These are phyloP conservation scores for Lasius fuliginosus DNA, from an alignment of 2,888 invertebrate genomes.

Conservation along the genomic window DNA sequence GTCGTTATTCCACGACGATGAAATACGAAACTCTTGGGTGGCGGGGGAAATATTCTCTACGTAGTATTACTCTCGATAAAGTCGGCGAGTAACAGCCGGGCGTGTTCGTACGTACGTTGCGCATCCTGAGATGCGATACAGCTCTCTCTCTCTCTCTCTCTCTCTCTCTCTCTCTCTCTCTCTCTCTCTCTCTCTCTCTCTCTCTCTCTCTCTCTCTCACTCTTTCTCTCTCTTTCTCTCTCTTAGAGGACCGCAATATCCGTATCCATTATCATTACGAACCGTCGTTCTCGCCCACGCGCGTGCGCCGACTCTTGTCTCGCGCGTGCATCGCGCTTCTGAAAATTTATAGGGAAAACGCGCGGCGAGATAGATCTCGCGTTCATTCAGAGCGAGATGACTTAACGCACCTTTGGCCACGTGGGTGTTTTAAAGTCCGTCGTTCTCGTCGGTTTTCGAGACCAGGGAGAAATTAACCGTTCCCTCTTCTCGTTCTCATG, in stretches of 20 bases:
- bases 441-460: slow-evolving; percentile 12
- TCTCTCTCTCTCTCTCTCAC: slow-evolving; percentile 3
- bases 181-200: background rate
- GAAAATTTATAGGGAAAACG: slow-evolving; percentile 78
- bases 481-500: slow-evolving; percentile 17
- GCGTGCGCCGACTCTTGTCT: slow-evolving; percentile 61
- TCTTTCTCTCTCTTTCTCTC: background rate
- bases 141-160: slow-evolving; percentile 21
- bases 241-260: slow-evolving; percentile 62
- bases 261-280: slow-evolving; percentile 72
- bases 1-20: slow-evolving; percentile 47
- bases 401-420: slow-evolving; percentile 73
- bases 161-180: background rate
- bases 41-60: slow-evolving; percentile 32
- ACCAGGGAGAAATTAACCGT: slow-evolving; percentile 32
- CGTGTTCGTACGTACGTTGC: slow-evolving; percentile 21
- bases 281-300: slow-evolving; percentile 69
- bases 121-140: slow-evolving; percentile 35
- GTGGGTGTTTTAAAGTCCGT: slow-evolving; percentile 64
- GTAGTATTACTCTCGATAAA: slow-evolving; percentile 36
- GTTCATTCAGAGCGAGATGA: slow-evolving; percentile 81
- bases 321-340: slow-evolving; percentile 70
- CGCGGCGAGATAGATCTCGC: slow-evolving; percentile 76
- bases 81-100: slow-evolving; percentile 54
- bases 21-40: slow-evolving; percentile 51